Conservation (phyloP, 1,140 invertebrate genomes). For the Capitella teleta region DNA sequence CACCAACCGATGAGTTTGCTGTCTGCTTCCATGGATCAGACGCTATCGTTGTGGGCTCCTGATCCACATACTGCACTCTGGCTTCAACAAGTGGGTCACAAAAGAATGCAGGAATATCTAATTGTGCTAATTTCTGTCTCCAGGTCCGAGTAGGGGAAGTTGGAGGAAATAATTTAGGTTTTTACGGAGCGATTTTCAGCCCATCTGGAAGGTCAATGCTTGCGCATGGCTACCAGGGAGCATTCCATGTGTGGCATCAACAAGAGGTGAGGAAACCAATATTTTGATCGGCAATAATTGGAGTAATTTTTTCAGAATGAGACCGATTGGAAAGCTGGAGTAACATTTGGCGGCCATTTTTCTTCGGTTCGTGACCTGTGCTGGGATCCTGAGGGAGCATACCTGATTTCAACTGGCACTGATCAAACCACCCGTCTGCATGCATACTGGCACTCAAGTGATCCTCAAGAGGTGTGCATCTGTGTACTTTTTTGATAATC, state of each 20-base stretch:
- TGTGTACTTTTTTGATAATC: not conserved
- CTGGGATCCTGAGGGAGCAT: constrained; percentile 68
- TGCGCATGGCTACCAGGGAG: constrained; percentile 80
- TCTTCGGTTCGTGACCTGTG: constrained; percentile 66
- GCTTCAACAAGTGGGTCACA: constrained; percentile 54
- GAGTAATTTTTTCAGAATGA: not conserved
- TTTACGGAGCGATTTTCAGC: constrained; percentile 75
- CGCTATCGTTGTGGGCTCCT: constrained; percentile 77
- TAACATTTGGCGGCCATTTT: constrained; percentile 76
- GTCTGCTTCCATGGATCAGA: constrained; percentile 87
- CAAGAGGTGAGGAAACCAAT: constrained; percentile 1
- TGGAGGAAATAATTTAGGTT: constrained; percentile 84
- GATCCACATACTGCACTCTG: constrained; percentile 54
- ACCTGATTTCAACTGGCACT: constrained; percentile 58
- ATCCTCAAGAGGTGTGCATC: constrained; percentile 15
- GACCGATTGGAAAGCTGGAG: constrained; percentile 55
- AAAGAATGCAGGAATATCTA: not conserved
- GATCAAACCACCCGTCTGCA: constrained; percentile 89
- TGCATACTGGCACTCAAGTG: constrained; percentile 56
- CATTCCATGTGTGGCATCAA: constrained; percentile 76
- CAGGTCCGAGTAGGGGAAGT: constrained; percentile 63
- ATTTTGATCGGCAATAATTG: too few species aligned
- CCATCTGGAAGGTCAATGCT: constrained; percentile 59
- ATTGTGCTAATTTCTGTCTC: not conserved
- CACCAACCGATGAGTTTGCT: constrained; percentile 48